Conservation (phyloP, 2,888 invertebrate genomes). For the Drosophila neotestacea region DNA sequence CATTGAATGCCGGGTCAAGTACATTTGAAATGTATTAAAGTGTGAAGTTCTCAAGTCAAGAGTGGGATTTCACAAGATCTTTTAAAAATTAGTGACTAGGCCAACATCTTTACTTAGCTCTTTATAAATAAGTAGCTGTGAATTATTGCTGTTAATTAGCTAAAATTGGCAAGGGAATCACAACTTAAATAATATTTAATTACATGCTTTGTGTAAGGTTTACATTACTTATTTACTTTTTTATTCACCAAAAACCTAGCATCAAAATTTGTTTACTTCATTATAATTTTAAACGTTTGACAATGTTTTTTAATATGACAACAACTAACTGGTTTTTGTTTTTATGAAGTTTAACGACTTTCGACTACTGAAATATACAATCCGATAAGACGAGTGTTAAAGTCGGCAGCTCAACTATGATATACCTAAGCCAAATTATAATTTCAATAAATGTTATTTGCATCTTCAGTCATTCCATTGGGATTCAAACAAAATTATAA, state of each 20-base stretch:
- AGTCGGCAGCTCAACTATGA: too few species aligned
- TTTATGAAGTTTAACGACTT: not conserved
- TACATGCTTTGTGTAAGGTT: not conserved
- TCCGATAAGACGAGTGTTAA: too few species aligned
- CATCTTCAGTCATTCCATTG: too few species aligned
- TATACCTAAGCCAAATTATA: constrained; percentile 4
- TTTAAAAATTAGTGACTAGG: constrained; percentile 9
- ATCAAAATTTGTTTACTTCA: constrained; percentile 4
- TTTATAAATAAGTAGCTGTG: not conserved
- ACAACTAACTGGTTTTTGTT: constrained; percentile 1
- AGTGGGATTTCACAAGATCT: constrained; percentile 17
- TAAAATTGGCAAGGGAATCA: too few species aligned
- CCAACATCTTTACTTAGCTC: constrained; percentile 1
- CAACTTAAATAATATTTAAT: too few species aligned
- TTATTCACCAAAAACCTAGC: not conserved
- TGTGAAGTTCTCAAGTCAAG: constrained; percentile 6
- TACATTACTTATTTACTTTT: not conserved
- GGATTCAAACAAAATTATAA: too few species aligned
- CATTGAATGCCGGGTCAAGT: constrained; percentile 2
- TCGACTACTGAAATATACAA: constrained; percentile 1
- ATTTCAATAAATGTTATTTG: not conserved
- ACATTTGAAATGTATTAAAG: not conserved
- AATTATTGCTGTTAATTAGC: constrained; percentile 13
- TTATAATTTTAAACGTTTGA: not conserved
- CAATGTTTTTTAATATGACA: not conserved